Evolutionary conservation across 2,797 vertebrate species (phyloP).

Genomic region (Perodicticus potto): DNA sequence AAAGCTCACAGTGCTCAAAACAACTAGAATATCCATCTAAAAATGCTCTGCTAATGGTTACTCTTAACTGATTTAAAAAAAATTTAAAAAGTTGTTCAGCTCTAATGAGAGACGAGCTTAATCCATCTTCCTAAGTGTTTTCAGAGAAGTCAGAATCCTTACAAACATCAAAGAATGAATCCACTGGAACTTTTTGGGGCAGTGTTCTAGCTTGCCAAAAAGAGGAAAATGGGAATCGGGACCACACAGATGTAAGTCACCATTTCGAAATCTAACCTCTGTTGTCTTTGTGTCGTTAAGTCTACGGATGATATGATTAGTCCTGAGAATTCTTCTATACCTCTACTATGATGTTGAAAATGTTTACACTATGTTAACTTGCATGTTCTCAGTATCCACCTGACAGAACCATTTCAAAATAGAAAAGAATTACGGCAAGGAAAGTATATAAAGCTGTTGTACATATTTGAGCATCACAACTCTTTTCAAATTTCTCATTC

Average conservation of each 20-base stretch:
- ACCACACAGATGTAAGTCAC: not conserved
- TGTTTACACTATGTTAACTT: not conserved
- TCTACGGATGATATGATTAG: not conserved
- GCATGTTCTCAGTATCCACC: not conserved
- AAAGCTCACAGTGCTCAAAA: not conserved
- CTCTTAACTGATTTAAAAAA: not conserved
- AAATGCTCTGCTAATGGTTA: not conserved
- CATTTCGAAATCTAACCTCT: constrained; percentile 33
- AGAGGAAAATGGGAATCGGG: not conserved
- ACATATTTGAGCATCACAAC: not conserved
- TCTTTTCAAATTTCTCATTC: constrained; percentile 46
- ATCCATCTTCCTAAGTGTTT: not conserved
- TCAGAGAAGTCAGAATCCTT: not conserved
- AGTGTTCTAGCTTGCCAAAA: not conserved
- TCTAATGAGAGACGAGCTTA: not conserved
- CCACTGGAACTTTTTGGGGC: constrained; percentile 20
- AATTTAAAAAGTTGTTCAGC: not conserved
- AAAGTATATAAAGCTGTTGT: not conserved
- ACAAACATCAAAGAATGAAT: not conserved
- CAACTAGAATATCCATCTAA: not conserved
- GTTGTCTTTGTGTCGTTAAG: not conserved
- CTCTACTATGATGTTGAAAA: not conserved
- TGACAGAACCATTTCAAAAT: constrained; percentile 5
- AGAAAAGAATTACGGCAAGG: not conserved
- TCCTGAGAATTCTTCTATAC: not conserved